Base-by-base conservation (phyloP, 1,140 invertebrate genomes). In the Lepidurus apus region DNA sequence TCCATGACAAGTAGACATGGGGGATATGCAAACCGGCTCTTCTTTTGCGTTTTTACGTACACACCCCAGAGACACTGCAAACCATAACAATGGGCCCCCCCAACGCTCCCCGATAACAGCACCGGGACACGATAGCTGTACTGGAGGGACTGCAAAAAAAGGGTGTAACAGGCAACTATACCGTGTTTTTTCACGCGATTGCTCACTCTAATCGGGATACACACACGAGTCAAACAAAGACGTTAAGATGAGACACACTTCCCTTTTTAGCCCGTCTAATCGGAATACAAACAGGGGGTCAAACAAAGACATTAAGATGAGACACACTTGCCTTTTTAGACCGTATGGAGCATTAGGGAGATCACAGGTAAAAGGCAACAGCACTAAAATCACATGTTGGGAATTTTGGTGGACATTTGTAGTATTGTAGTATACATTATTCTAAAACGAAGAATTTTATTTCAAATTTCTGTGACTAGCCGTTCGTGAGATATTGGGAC, bases 41-140 rank as follows among this genome's bases (percentile, higher is more conserved):
- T 65, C 21, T 65, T 65, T 65, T 13, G 17, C 53, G 6, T 65
- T 65, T 65, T 65, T 65, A 65, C 53, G 21, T 65, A 65, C 53
- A 65, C 53, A 65, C 17, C 53, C 53, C 13, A 65, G 53, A 65
- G 53, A 65, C 53, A 65, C 53, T 65, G 21, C 53, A 65, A 65
- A 65, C 8, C 53, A 65, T 65, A 65, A 65, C 53, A 65, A 65
- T 65, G 10, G 21, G 53, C 53, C 53, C 53, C 53, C 53, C 13
- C 21, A 7, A 13, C 45, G 45, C 17, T 47, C 17, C 6, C 21
- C 53, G 17, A 65, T 65, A 65, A 65, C 17, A 65, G 53, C 53
- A 17, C 53, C 53, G 21, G 17, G 13, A 17, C 53, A 65, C 13
- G 53, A n/a, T 65, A 3, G 34, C 34, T 34, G 21, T 65, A 65